Evolutionary conservation across 2,888 invertebrate species (phyloP), one percentile per base, ranked within the genome.

Genomic region (Ypsolopha sequella): DNA sequence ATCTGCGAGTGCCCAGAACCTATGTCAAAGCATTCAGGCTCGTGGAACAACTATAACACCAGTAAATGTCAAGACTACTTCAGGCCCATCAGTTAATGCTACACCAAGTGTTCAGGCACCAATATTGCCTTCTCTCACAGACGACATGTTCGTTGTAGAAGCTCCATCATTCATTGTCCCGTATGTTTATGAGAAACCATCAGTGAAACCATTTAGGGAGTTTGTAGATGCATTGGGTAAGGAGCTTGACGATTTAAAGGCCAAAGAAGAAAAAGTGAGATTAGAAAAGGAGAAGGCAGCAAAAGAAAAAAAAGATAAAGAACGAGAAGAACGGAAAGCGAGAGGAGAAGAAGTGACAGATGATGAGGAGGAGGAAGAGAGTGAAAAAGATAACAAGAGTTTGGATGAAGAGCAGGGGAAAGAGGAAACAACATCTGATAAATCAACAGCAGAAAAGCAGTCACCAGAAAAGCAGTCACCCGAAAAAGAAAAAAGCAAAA

Each of bases 161-260:
- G 96, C 96, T 35, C 96, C 96, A 8, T 95, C 95, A 39, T 96
- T 96, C 68, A 96, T 96, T 73, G 96, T 96, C 58, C 96, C 96
- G 39, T 96, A 96, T 75, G 95, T 96, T 10, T 96, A 96, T 80
- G 96, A 96, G 74, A 96, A 96, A 73, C 95, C 95, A 24, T 95
- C 96, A 0, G 80, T 93, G 1, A 92, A 93, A 66, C 93, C 93
- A 55, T 89, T 96, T 55, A 92, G 91, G 68, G 91, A 93, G 57
- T 92, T 92, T 72, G 89, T 94, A 36, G 88, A 88, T 50, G 90
- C 91, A 67, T 79, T 93, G 55, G 91, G 90, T 24, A 88, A 89
- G 55, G 89, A 90, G 64, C 85, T 93, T 51, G 90, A 91, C 60
- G 68, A 86, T 59, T 59, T 80, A 6, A 80, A 80, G 61, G 54